Percentiles rank a stretch among this genome's conserved stretches.
These are phyloP conservation scores for Oreochromis mossambicus DNA, from an alignment of 2,797 vertebrate species.

Conservation along the genomic window DNA sequence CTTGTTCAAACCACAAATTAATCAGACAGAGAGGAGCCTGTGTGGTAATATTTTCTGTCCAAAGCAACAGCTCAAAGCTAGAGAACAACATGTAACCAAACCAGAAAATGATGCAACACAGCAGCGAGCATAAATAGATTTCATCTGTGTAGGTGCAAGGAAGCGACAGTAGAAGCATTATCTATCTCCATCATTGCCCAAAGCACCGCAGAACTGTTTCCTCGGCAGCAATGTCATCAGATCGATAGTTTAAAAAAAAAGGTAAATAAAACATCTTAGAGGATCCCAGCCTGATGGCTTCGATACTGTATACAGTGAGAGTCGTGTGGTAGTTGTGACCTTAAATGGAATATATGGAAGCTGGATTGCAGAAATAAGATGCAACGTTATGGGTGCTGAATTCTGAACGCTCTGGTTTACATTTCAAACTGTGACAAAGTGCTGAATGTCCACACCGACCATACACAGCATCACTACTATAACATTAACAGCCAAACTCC, in stretches of 20 bases:
- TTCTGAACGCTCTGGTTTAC: conserved; percentile 43
- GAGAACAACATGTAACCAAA: background rate
- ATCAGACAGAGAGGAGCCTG: background rate
- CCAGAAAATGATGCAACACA: conserved; percentile 30
- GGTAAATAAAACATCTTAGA: background rate
- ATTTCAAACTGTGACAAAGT: conserved; percentile 47
- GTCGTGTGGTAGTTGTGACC: background rate
- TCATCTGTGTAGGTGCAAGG: background rate
- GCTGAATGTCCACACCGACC: conserved; percentile 48
- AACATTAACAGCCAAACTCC: conserved; percentile 11
- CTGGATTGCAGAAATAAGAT: conserved; percentile 11
- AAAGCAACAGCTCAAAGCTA: background rate
- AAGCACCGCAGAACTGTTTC: background rate
- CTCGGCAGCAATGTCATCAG: background rate
- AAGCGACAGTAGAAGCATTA: conserved; percentile 1
- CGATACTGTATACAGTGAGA: background rate
- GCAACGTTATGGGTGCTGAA: background rate
- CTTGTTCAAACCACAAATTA: background rate
- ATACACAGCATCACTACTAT: conserved; percentile 36
- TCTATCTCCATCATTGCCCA: conserved; percentile 4
- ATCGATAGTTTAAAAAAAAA: background rate
- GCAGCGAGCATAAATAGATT: conserved; percentile 15
- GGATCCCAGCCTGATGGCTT: background rate
- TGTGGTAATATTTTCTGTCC: background rate
- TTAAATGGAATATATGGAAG: conserved; percentile 47